Evolutionary conservation across 2,888 invertebrate genomes (phyloP), one percentile per base, ranked within the genome.

Genomic region (Scaptomyza polygonia): DNA sequence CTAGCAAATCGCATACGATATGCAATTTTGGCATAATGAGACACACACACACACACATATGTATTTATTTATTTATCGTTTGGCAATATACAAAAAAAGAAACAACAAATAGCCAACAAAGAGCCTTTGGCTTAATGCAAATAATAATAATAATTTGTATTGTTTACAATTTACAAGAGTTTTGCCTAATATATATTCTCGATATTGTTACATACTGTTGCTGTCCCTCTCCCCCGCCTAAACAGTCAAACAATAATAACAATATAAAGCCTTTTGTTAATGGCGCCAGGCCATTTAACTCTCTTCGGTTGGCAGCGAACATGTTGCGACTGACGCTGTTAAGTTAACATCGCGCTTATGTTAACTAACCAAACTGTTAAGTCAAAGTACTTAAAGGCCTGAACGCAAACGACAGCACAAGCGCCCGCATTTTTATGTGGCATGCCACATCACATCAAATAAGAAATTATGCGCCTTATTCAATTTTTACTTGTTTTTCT

Each of bases 21-120:
- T 74, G 63, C 65, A 54, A 69, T 77, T 75, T 80, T 58, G 52
- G 51, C 55, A 71, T 71, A 71, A 75, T 61, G 51, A 55, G 64
- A 12, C 25, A 44, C 21, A 53, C 18, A n/a, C 21, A 21, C 36
- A 44, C 14, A 30, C n/a, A 11, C 7, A 30, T 25, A 36, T 5
- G 27, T 3, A 14, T 8, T 21, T 11, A 29, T 21, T 21, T 9
- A 12, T 16, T 11, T 40, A 32, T 43, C n/a, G 16, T 12, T 36
- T 32, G 32, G 32, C 42, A 34, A 34, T 8, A n/a, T 34, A 34
- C n/a, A 4, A 3, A 32, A 4, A 32, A 11, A 32, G 3, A 11
- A 14, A 11, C n/a, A 14, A 42, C 56, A 53, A 69, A 54, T 51
- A 57, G 27, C 14, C 47, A 44, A 58, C 29, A 29, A 12, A 54